phyloP scores from a whole-genome alignment of 2,113 vertebrate species.

The Mustela nigripes region DNA sequence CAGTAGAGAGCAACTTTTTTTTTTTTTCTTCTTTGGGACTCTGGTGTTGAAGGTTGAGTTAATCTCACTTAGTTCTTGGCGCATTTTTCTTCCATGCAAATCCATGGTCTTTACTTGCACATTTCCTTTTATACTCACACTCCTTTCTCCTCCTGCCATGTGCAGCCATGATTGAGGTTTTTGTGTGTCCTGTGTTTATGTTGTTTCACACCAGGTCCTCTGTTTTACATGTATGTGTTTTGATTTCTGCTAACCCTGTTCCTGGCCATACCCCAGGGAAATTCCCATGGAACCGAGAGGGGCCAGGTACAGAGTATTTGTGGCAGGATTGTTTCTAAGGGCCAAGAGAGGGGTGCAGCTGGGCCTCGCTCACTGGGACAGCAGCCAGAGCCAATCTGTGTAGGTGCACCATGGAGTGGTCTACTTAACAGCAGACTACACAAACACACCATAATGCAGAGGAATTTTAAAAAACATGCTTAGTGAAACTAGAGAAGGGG shows the following conservation, averaged over 20 bases:
- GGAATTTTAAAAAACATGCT: background rate
- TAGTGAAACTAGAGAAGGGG: background rate
- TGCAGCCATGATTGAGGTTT: background rate
- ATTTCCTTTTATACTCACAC: background rate
- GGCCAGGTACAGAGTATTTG: background rate
- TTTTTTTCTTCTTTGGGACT: background rate
- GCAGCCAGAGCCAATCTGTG: fast-evolving
- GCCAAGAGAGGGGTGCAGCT: background rate
- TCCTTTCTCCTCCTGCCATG: fast-evolving
- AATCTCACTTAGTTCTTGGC: background rate
- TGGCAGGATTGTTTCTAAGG: background rate
- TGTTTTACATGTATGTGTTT: background rate
- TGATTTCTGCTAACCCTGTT: background rate
- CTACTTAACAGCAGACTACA: no score
- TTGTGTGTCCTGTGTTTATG: background rate
- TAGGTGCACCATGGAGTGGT: fast-evolving
- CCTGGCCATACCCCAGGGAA: background rate
- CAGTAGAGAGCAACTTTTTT: background rate
- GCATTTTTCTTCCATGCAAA: background rate
- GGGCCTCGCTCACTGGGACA: no score
- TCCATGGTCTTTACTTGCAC: background rate
- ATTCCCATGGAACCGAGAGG: background rate
- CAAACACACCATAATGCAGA: fast-evolving
- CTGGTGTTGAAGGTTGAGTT: background rate
- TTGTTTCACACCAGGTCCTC: background rate